phyloP scores from a whole-genome alignment of 2,888 invertebrate genomes.

The Heterodera filipjevi region DNA sequence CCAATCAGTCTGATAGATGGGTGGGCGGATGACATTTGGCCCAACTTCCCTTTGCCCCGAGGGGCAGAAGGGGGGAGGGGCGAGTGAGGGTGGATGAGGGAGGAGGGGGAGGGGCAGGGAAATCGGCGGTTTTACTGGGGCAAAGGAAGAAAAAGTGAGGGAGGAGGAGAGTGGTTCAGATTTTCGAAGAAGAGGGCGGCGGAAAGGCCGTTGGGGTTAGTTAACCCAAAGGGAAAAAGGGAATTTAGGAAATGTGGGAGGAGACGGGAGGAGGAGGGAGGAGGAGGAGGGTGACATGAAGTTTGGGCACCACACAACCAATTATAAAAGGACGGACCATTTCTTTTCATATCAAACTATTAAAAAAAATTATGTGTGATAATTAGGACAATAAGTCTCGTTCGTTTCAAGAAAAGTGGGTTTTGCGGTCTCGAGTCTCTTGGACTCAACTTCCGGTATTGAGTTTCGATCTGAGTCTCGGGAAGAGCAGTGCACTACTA shows the following conservation, averaged over 20 bases:
- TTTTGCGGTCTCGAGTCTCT: no score
- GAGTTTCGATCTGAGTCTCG: no score
- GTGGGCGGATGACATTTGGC: background rate
- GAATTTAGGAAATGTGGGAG: background rate
- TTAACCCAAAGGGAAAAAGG: background rate
- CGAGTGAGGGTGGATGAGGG: conserved; percentile 2
- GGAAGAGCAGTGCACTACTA: no score
- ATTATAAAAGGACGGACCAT: no score
- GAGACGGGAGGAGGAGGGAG: background rate
- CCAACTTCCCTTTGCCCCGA: background rate
- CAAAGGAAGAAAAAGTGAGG: background rate
- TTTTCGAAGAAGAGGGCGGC: background rate
- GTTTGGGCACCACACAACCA: background rate
- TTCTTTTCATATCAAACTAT: no score
- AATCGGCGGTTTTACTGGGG: background rate
- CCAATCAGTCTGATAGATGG: conserved; percentile 3
- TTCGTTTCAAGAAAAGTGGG: no score
- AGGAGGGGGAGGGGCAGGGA: background rate
- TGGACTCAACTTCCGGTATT: no score
- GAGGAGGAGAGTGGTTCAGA: background rate
- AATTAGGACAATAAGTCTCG: no score
- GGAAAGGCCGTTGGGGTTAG: background rate
- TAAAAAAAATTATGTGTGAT: no score
- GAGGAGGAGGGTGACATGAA: background rate
- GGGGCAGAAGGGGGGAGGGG: background rate